Evolutionary conservation across 2,113 vertebrate genomes (phyloP).

Genomic region (Neotragus pygmaeus): DNA sequence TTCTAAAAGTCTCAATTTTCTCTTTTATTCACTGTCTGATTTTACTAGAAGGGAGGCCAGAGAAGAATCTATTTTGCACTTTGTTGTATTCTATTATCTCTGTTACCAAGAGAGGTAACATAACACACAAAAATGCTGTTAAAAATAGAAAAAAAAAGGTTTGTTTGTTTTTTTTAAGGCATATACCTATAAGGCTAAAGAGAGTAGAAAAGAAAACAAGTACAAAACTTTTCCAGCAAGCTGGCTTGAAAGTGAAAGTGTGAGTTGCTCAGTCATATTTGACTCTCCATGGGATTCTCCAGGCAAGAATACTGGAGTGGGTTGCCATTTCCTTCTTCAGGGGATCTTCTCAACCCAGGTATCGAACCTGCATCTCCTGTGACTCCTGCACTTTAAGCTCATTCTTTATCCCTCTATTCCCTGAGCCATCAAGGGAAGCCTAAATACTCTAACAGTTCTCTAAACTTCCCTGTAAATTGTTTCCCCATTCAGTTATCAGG

Average conservation of each 20-base stretch:
- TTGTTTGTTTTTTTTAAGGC: background rate
- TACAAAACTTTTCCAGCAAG: background rate
- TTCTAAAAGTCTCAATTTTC: slow-evolving; percentile 28
- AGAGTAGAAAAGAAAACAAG: background rate
- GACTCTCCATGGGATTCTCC: background rate
- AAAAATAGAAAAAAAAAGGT: background rate
- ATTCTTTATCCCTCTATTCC: background rate
- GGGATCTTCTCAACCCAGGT: background rate
- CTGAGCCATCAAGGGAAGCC: background rate
- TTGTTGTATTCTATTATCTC: slow-evolving; percentile 7
- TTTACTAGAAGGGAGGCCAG: background rate
- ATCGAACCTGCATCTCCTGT: background rate
- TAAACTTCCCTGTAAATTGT: background rate
- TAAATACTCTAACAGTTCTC: background rate
- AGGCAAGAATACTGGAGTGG: background rate
- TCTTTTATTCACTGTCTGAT: background rate
- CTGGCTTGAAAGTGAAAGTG: background rate
- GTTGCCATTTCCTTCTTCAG: background rate
- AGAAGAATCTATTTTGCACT: slow-evolving; percentile 21
- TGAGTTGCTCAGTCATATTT: background rate
- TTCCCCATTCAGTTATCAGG: background rate
- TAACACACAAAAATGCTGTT: background rate
- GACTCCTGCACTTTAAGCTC: background rate
- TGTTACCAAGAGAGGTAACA: background rate
- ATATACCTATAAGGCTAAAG: background rate